Evolutionary conservation across 2,113 vertebrate genomes (phyloP).

Genomic region (Sturnira hondurensis): DNA sequence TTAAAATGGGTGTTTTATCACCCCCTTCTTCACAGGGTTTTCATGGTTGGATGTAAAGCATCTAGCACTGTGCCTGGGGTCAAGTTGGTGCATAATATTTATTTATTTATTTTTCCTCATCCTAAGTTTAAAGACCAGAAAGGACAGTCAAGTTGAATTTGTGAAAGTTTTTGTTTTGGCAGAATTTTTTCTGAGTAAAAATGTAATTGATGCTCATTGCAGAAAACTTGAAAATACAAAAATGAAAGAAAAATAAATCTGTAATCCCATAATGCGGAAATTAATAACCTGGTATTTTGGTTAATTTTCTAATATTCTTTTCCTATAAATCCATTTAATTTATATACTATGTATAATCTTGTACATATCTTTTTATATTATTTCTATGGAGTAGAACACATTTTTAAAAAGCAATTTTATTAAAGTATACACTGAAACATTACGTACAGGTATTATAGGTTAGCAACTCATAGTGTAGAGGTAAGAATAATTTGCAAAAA

Average conservation of each 20-base stretch:
- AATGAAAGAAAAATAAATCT: background rate
- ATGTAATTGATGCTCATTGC: background rate
- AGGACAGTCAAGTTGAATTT: background rate
- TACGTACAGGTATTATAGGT: background rate
- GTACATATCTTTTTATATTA: background rate
- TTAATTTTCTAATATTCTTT: background rate
- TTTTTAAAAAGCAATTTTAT: slow-evolving; percentile 15
- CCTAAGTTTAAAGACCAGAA: background rate
- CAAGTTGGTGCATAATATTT: background rate
- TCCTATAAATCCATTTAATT: background rate
- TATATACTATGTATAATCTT: background rate
- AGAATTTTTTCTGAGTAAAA: background rate
- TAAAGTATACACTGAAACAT: background rate
- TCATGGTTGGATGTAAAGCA: background rate
- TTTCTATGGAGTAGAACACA: background rate
- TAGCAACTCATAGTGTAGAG: background rate
- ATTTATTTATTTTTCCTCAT: background rate
- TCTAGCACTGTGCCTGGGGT: background rate
- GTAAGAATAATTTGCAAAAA: background rate
- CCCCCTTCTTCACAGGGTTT: background rate
- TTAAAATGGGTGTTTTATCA: background rate
- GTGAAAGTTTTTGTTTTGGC: background rate
- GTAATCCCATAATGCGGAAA: background rate
- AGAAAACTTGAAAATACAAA: slow-evolving; percentile 27
- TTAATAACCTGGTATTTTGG: background rate